Conservation (phyloP, 2,113 vertebrate genomes). For the Cervus canadensis region DNA sequence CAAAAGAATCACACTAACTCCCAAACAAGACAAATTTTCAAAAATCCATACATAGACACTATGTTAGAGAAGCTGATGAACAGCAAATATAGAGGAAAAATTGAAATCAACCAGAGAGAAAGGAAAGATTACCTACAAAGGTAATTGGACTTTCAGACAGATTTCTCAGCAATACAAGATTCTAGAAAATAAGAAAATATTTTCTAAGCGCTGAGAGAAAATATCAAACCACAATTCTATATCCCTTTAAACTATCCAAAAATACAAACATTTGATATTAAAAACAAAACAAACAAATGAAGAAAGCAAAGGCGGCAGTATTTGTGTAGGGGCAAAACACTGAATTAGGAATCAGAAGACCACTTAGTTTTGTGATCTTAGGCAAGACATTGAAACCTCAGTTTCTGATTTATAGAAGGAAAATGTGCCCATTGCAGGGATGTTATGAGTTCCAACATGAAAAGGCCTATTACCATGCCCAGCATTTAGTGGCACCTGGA, state of each 20-base stretch:
- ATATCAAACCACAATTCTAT: background rate
- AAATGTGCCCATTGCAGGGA: background rate
- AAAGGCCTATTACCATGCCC: background rate
- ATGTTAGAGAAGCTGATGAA: background rate
- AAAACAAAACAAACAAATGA: background rate
- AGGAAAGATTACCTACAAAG: background rate
- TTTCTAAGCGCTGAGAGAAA: background rate
- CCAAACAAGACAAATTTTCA: background rate
- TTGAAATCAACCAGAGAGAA: background rate
- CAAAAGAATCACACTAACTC: background rate
- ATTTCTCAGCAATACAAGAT: background rate
- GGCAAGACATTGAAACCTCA: accelerated
- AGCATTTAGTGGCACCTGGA: background rate
- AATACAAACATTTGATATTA: background rate
- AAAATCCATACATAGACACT: background rate
- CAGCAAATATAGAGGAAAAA: background rate
- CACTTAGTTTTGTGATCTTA: background rate
- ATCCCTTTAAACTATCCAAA: background rate
- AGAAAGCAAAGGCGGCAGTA: background rate
- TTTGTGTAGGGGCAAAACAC: background rate
- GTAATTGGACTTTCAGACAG: background rate
- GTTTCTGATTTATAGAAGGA: background rate
- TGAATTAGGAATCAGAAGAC: background rate
- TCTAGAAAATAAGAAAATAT: background rate
- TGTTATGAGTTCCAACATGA: background rate